phyloP scores from a whole-genome alignment of 2,113 vertebrate species.

The Columba janthina region DNA sequence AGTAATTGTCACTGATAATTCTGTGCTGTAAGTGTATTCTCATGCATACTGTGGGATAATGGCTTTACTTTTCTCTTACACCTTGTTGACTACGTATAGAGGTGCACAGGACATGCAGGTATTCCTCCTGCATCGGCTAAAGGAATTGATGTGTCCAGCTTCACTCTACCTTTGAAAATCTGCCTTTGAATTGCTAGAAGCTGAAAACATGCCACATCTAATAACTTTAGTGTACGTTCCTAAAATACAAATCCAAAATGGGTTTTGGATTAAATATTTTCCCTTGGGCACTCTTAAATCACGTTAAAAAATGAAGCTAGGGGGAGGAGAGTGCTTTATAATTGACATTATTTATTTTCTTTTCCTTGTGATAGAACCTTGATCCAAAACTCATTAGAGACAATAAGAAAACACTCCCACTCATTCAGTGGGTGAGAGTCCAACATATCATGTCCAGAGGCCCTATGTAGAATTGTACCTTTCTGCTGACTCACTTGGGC shows the following conservation, averaged over 20 bases:
- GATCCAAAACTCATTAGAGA: conserved; percentile 35
- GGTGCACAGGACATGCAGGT: background rate
- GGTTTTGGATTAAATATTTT: background rate
- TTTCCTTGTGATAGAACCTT: background rate
- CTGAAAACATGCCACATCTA: background rate
- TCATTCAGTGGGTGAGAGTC: background rate
- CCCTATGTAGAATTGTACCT: background rate
- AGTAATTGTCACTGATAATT: background rate
- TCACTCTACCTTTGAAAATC: background rate
- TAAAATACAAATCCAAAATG: conserved; percentile 7
- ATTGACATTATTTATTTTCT: background rate
- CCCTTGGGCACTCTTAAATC: conserved; percentile 19
- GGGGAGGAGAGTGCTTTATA: background rate
- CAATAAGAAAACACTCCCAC: background rate
- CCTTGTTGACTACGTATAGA: background rate
- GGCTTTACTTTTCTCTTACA: background rate
- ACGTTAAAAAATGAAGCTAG: background rate
- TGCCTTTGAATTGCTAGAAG: background rate
- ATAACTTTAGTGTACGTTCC: background rate
- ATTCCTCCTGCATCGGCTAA: background rate
- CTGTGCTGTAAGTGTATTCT: background rate
- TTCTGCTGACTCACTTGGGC: conserved; percentile 21
- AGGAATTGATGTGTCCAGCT: background rate
- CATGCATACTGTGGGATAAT: background rate
- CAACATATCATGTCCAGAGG: background rate